Base-by-base conservation (phyloP, 2,888 invertebrate genomes). In the Parascotia fuliginaria region DNA sequence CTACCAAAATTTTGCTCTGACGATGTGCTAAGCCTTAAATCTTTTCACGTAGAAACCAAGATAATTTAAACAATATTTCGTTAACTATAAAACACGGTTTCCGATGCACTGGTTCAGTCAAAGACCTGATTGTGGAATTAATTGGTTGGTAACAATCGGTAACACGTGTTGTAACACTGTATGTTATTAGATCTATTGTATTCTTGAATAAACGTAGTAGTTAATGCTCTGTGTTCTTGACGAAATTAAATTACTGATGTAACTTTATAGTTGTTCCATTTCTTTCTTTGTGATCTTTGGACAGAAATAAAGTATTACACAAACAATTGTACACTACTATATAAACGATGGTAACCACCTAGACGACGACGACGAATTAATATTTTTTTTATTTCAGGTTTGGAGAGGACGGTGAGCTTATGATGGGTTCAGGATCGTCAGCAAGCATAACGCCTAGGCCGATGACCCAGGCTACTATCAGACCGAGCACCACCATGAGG, bases 371-470 rank as follows among this genome's bases (percentile, higher is more conserved):
- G n/a, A n/a, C n/a, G n/a, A n/a, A n/a, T n/a, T n/a, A n/a, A n/a
- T n/a, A n/a, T n/a, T n/a, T n/a, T n/a, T 24, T 24, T 24, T 19
- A 6, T 85, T 89, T 34, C 83, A 91, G 90, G 65, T 91, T 90
- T 37, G 85, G 82, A 7, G 81, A 74, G 1, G 87, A 87, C 1
- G 87, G 84, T 1, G 87, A 87, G 56, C 55, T 83, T 63, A 82
- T 89, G 81, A 60, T 80, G 57, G 83, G 76, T 37, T 83, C 83
- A 42, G 79, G 86, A 0, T 81, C 85, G 0, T 76, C 82, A 0
- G 77, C 68, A 0, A 55, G 65, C 2, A 51, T 74, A 4, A 77
- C 81, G 1, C 75, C 77, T 3, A 72, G 69, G 27, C 76, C 81
- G 3, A 76, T 77, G 16, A 65, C 73, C 1, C 69, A 67, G 22